Base-by-base conservation (phyloP, 2,888 invertebrate genomes). In the Poecilus cupreus region DNA sequence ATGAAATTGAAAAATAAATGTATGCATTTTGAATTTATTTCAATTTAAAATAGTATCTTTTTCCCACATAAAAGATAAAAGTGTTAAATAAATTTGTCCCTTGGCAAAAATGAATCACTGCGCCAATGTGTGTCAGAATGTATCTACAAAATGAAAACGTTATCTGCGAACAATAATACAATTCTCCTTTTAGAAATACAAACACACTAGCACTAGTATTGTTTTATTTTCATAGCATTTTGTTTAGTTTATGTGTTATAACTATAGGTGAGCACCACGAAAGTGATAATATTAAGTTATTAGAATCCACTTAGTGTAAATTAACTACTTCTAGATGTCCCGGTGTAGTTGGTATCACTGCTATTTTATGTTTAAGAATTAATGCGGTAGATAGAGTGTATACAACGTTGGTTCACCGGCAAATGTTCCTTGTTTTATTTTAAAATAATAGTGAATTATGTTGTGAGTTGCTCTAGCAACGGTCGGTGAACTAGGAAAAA, bases 121-220 rank as follows among this genome's bases (percentile, higher is more conserved):
- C 60, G 24, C 26, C 60, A 60, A 60, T 60, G 60, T 60, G 26
- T 57, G 10, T 10, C 60, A n/a, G 22, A 22, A 60, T 60, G 26
- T 54, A 54, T 54, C 22, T 54, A 20, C 20, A 54, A 54, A 20
- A 54, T 54, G 22, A 60, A 60, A 60, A 26, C 13, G 26, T 60
- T 60, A 60, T 60, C 60, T 60, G n/a, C 22, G 60, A 60, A 26
- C 60, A 60, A 24, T 60, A 60, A 60, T 60, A 60, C 26, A 60
- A 60, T 60, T 60, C 60, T 60, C 60, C 60, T 60, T 10, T 13
- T 26, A n/a, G 13, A 32, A 60, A 60, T 60, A 13, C 60, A 60
- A 60, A 60, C 24, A 60, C 26, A 60, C 20, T 8, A 24, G 26
- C 13, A 60, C 22, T 54, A n/a, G 22, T 1, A 54, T 54, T 20